A percentile compares a stretch with the other conserved stretches of the same genome.
phyloP scores from a whole-genome alignment of 2,888 invertebrate genomes.

The Campaea margaritaria region DNA sequence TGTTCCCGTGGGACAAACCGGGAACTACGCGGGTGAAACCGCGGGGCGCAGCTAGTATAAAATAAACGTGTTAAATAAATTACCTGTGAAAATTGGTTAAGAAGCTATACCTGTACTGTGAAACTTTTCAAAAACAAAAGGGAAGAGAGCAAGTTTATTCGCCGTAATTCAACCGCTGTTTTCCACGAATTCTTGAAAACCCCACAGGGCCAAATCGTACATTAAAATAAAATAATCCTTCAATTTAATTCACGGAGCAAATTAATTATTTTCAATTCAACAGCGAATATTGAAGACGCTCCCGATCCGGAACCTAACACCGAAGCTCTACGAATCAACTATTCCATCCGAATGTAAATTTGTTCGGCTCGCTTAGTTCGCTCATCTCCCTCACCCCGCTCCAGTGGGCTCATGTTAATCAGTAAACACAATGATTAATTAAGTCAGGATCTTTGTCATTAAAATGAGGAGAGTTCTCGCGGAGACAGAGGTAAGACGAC shows the following conservation, averaged over 20 bases:
- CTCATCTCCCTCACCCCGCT: constrained; percentile 52
- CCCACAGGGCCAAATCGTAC: too few relatives aligned
- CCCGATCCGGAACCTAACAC: constrained; percentile 22
- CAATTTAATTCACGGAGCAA: background rate
- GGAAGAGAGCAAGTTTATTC: too few relatives aligned
- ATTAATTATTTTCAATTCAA: constrained; percentile 24
- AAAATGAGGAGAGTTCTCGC: constrained; percentile 62
- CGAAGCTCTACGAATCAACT: constrained; percentile 53
- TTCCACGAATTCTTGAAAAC: too few relatives aligned
- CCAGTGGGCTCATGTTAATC: constrained; percentile 73
- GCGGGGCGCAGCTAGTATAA: too few relatives aligned
- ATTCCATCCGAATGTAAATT: constrained; percentile 77
- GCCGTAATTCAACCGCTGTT: too few relatives aligned
- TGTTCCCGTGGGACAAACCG: too few relatives aligned
- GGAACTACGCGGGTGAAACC: too few relatives aligned
- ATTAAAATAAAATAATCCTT: too few relatives aligned
- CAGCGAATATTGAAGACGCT: constrained; percentile 19
- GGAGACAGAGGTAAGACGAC: constrained; percentile 30
- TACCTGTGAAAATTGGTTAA: too few relatives aligned
- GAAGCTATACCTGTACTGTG: too few relatives aligned
- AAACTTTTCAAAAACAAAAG: too few relatives aligned
- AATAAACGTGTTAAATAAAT: too few relatives aligned
- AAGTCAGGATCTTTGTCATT: constrained; percentile 81
- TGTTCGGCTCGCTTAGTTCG: constrained; percentile 26
- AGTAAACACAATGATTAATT: constrained; percentile 82